Conservation (phyloP, 2,113 vertebrate genomes). For the Micronisus gabar region DNA sequence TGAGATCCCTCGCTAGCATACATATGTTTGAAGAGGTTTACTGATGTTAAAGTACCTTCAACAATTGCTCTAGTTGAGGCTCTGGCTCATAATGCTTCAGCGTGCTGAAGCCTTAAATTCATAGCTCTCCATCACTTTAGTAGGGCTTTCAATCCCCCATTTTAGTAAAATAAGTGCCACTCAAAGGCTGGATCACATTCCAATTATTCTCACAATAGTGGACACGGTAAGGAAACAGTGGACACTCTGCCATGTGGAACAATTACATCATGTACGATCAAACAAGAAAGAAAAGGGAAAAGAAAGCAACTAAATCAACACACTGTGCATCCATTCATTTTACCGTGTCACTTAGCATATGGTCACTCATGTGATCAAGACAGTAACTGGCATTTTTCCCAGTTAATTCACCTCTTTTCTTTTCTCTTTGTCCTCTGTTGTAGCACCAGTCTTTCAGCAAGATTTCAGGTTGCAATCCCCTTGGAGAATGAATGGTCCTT, state of each 20-base stretch:
- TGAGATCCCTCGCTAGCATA: not conserved
- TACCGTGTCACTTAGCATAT: conserved; percentile 55
- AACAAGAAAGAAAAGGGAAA: not conserved
- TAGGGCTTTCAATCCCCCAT: not conserved
- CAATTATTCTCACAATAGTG: not conserved
- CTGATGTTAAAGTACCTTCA: not conserved
- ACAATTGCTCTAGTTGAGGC: not conserved
- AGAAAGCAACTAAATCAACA: conserved; percentile 5
- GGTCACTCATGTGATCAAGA: conserved; percentile 63
- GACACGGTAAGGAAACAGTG: not conserved
- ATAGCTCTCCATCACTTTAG: not conserved
- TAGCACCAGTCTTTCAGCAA: conserved; percentile 35
- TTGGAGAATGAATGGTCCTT: conserved; percentile 19
- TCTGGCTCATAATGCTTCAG: not conserved
- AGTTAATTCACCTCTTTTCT: conserved; percentile 60
- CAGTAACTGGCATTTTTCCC: conserved; percentile 65
- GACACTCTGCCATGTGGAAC: not conserved
- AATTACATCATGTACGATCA: not conserved
- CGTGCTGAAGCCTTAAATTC: not conserved
- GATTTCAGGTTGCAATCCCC: conserved; percentile 35
- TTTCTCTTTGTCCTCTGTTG: conserved; percentile 54
- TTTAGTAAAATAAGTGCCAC: not conserved
- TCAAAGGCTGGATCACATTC: not conserved
- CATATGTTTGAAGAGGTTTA: not conserved
- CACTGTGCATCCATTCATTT: conserved; percentile 42